These are phyloP conservation scores for Drosophila quinaria DNA, from an alignment of 2,888 invertebrate genomes.

Conservation along the genomic window DNA sequence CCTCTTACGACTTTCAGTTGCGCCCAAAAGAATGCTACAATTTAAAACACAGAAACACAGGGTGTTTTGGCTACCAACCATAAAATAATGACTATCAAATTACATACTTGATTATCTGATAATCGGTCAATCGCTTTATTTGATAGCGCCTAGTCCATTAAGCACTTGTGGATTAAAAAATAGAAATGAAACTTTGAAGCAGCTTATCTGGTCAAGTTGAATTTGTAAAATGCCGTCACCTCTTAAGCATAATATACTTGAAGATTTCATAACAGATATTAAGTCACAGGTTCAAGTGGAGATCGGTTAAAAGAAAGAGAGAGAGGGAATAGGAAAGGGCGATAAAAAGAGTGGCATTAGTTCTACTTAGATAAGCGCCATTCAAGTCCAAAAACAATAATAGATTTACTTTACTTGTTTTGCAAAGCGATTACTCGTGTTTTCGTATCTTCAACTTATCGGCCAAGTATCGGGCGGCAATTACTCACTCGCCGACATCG, in stretches of 20 bases:
- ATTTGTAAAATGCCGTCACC: constrained; percentile 30
- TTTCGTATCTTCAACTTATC: constrained; percentile 37
- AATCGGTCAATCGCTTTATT: constrained; percentile 3
- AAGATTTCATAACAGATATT: constrained; percentile 1
- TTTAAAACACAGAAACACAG: constrained; percentile 18
- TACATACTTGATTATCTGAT: not conserved
- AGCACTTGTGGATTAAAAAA: constrained; percentile 3
- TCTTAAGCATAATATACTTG: constrained; percentile 6
- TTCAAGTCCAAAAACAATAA: constrained; percentile 38
- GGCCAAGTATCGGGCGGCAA: constrained; percentile 22
- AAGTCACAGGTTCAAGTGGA: not conserved
- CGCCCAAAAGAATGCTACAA: constrained; percentile 37
- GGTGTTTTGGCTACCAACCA: constrained; percentile 2
- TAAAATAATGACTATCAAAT: constrained; percentile 2
- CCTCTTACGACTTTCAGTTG: not conserved
- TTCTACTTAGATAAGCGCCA: constrained; percentile 34
- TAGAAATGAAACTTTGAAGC: constrained; percentile 24
- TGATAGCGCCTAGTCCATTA: not conserved
- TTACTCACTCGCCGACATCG: constrained; percentile 50
- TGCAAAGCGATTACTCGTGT: constrained; percentile 64
- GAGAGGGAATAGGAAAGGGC: not conserved
- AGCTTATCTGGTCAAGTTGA: constrained; percentile 7
- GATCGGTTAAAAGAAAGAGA: not conserved
- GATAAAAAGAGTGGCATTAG: not conserved
- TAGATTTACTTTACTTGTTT: constrained; percentile 27